Evolutionary conservation across 2,113 vertebrate species (phyloP).

Genomic region (Pachycephala philippinensis): DNA sequence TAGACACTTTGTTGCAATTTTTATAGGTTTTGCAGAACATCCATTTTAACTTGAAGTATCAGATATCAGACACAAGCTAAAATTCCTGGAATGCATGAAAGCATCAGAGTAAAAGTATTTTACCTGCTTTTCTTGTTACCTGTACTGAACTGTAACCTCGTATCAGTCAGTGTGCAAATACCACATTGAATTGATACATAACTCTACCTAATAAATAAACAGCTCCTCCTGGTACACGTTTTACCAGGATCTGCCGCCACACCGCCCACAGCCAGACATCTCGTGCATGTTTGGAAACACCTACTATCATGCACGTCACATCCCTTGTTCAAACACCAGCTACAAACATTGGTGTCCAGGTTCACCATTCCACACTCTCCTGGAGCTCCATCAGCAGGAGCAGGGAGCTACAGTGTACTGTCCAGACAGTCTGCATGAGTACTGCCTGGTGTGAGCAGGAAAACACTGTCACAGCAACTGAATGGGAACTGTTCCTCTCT

Average conservation of each 20-base stretch:
- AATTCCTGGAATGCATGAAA: neutral
- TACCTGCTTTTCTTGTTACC: neutral
- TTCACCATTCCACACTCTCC: accelerated
- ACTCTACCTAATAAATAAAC: neutral
- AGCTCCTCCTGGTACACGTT: neutral
- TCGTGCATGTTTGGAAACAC: accelerated
- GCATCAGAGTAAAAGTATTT: neutral
- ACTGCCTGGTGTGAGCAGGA: accelerated
- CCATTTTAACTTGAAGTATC: neutral
- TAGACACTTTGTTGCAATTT: neutral
- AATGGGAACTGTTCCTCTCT: neutral
- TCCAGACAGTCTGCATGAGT: neutral
- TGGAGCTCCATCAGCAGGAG: neutral
- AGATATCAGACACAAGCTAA: neutral
- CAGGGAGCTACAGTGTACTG: neutral
- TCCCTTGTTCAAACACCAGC: neutral
- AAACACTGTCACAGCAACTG: neutral
- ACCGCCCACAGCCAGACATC: accelerated
- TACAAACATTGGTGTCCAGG: neutral
- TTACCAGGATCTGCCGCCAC: neutral
- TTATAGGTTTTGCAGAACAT: neutral
- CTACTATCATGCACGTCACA: neutral
- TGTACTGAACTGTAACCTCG: neutral
- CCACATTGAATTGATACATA: neutral
- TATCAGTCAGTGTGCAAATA: neutral